Percentiles rank a stretch among this genome's conserved stretches.
These are phyloP conservation scores for Copsychus sechellarum DNA, from an alignment of 2,113 vertebrate species.

Conservation along the genomic window DNA sequence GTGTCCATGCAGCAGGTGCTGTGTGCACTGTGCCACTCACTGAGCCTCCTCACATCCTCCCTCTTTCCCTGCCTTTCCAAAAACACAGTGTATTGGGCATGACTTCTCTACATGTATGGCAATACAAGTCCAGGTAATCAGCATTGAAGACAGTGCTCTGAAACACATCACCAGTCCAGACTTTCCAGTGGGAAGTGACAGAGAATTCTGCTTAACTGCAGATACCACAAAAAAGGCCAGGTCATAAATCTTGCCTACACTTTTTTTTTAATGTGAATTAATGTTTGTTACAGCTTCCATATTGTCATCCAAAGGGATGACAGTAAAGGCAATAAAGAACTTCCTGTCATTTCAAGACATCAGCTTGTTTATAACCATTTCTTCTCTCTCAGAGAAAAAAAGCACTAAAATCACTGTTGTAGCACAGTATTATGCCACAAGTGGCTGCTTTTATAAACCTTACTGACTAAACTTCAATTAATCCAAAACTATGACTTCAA, in stretches of 20 bases:
- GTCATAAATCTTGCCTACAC: neutral
- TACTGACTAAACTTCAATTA: neutral
- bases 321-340: neutral
- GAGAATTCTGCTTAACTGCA: neutral
- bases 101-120: neutral
- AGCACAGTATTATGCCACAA: neutral
- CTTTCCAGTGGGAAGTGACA: neutral
- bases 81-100: neutral
- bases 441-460: neutral
- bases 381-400: neutral
- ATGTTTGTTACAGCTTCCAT: neutral
- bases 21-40: neutral
- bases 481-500: neutral
- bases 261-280: neutral
- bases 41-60: neutral
- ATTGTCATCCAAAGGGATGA: neutral
- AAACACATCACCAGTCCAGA: neutral
- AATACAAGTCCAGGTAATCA: neutral
- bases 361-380: neutral
- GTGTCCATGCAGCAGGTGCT: neutral
- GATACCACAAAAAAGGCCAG: neutral
- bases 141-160: accelerated
- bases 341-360: neutral
- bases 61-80: neutral
- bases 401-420: neutral